Conservation (phyloP, 2,888 invertebrate species). For the Scelioninae gen. 1 region DNA sequence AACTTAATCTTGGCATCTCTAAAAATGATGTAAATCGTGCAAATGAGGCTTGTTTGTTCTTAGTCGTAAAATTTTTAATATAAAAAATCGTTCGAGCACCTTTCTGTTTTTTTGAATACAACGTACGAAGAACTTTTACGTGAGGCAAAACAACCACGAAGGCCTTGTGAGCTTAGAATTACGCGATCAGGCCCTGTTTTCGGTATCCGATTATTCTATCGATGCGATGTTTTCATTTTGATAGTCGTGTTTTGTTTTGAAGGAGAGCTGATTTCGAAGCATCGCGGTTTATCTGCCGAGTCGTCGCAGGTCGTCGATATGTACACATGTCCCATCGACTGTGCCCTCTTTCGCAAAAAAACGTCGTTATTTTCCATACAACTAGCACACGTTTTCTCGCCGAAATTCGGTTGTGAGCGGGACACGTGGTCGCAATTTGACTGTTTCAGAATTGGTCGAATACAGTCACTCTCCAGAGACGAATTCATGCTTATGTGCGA, state of each 20-base stretch:
- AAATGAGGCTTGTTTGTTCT: too few species aligned
- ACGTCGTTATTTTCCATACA: conserved; percentile 84
- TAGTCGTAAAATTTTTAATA: not conserved
- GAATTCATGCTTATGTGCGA: conserved; percentile 86
- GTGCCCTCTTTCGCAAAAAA: conserved; percentile 79
- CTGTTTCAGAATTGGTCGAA: conserved; percentile 89
- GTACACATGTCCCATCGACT: conserved; percentile 80
- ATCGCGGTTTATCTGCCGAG: conserved; percentile 61
- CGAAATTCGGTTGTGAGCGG: conserved; percentile 88
- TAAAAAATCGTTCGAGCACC: conserved; percentile 26
- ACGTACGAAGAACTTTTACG: conserved; percentile 15
- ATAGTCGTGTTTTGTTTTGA: conserved; percentile 38
- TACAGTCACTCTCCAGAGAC: conserved; percentile 85
- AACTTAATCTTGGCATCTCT: not conserved
- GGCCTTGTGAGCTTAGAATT: conserved; percentile 46
- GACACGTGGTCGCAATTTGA: conserved; percentile 86
- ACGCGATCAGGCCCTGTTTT: conserved; percentile 44
- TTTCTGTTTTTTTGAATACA: not conserved
- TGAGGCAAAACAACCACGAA: conserved; percentile 6
- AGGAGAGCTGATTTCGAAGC: conserved; percentile 55
- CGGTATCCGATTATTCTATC: conserved; percentile 31
- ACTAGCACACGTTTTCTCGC: conserved; percentile 84
- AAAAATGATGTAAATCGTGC: too few species aligned
- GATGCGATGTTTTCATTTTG: conserved; percentile 47
- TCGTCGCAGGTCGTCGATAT: conserved; percentile 73